phyloP scores from a whole-genome alignment of 2,888 invertebrate genomes.

The Netelia melanura region DNA sequence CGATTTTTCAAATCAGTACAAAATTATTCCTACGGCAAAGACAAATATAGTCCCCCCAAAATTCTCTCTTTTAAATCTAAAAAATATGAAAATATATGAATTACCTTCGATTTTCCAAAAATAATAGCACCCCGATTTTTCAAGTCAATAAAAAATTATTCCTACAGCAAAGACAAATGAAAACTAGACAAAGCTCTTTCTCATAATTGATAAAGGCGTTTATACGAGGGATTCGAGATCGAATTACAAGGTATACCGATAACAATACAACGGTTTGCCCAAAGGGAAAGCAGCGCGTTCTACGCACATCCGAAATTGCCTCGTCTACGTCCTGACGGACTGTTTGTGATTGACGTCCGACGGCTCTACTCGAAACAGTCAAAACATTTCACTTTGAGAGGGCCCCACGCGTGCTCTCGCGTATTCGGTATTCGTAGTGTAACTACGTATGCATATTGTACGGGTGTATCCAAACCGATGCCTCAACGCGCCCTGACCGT shows the following conservation, averaged over 20 bases:
- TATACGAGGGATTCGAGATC: conserved; percentile 32
- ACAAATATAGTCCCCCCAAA: too few species aligned
- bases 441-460: not conserved
- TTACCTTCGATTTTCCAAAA: too few species aligned
- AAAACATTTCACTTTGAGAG: conserved; percentile 77
- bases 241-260: conserved; percentile 37
- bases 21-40: too few species aligned
- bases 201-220: conserved; percentile 5
- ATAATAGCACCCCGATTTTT: too few species aligned
- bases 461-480: conserved; percentile 19
- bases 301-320: conserved; percentile 77
- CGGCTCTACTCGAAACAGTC: conserved; percentile 82
- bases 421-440: not conserved
- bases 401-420: conserved; percentile 15
- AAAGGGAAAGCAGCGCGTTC: conserved; percentile 62
- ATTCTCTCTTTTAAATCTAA: too few species aligned
- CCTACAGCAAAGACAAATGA: too few species aligned
- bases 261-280: conserved; percentile 55
- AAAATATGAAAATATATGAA: too few species aligned
- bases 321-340: conserved; percentile 77
- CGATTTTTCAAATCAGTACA: too few species aligned
- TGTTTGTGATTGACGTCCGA: conserved; percentile 81
- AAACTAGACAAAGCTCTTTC: not conserved
- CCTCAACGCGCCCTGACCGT: conserved; percentile 67
- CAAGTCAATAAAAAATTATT: too few species aligned